phyloP scores from a whole-genome alignment of 2,888 invertebrate species.

The Sialis lutaria region DNA sequence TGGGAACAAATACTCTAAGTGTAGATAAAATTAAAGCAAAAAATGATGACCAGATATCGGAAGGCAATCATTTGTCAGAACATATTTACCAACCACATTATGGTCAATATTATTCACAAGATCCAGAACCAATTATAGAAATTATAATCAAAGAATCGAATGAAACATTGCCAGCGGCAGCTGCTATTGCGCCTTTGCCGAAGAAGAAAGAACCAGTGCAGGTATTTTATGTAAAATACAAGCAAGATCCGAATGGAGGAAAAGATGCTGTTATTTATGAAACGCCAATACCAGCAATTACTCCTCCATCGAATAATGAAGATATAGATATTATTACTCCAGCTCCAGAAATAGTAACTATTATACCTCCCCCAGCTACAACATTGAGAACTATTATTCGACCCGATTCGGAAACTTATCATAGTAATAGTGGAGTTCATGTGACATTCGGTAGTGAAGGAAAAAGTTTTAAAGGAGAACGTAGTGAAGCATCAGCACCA shows the following conservation, averaged over 20 bases:
- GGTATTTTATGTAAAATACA: constrained; percentile 81
- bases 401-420: constrained; percentile 71
- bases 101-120: constrained; percentile 34
- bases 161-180: constrained; percentile 44
- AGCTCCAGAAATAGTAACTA: constrained; percentile 28
- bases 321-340: constrained; percentile 36
- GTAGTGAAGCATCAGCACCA: constrained; percentile 43
- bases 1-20: constrained; percentile 25
- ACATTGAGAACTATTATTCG: constrained; percentile 70
- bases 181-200: constrained; percentile 31
- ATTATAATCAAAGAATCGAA: constrained; percentile 85
- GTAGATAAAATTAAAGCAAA: constrained; percentile 27
- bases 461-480: constrained; percentile 28
- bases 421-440: constrained; percentile 62
- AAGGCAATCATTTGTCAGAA: constrained; percentile 28
- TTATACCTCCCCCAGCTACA: constrained; percentile 46
- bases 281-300: constrained; percentile 60
- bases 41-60: constrained; percentile 21
- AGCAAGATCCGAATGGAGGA: constrained; percentile 59
- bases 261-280: constrained; percentile 62
- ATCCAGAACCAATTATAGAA: constrained; percentile 80
- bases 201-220: constrained; percentile 70
- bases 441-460: constrained; percentile 64
- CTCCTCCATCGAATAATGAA: constrained; percentile 45
- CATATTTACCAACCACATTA: constrained; percentile 29